Evolutionary conservation across 2,113 vertebrate species (phyloP).

Genomic region (Calyptommatus sinebrachiatus): DNA sequence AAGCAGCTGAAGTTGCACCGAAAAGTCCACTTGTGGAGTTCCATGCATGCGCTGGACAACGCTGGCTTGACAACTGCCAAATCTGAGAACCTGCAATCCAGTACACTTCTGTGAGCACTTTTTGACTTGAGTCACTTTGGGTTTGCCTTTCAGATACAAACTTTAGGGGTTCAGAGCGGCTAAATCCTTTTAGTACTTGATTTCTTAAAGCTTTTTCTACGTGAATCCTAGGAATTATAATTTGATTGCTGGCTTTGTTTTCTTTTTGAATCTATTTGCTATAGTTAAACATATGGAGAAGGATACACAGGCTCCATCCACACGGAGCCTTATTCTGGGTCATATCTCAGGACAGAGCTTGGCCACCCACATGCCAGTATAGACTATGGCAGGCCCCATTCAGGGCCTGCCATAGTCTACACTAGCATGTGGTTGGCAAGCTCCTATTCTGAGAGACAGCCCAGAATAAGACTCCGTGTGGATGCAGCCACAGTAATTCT

Average conservation of each 20-base stretch:
- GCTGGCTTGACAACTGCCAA: slow-evolving; percentile 56
- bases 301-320: not conserved
- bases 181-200: not conserved
- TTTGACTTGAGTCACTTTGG: not conserved
- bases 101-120: slow-evolving; percentile 67
- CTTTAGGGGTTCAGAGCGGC: not conserved
- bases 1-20: slow-evolving; percentile 95
- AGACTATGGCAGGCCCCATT: too few species aligned
- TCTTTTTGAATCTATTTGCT: not conserved
- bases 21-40: slow-evolving; percentile 89
- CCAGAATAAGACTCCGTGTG: too few species aligned
- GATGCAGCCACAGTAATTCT: too few species aligned
- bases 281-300: too few species aligned
- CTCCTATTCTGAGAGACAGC: too few species aligned
- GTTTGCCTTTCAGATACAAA: not conserved
- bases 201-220: not conserved
- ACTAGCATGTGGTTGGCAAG: too few species aligned
- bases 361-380: too few species aligned
- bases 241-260: not conserved
- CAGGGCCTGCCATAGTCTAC: too few species aligned
- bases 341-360: too few species aligned
- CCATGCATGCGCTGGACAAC: slow-evolving; percentile 75
- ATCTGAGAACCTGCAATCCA: slow-evolving; percentile 72
- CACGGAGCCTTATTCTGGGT: too few species aligned
- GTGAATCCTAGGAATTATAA: not conserved